Conservation (phyloP, 2,888 invertebrate species). For the Polymixis lichenea region DNA sequence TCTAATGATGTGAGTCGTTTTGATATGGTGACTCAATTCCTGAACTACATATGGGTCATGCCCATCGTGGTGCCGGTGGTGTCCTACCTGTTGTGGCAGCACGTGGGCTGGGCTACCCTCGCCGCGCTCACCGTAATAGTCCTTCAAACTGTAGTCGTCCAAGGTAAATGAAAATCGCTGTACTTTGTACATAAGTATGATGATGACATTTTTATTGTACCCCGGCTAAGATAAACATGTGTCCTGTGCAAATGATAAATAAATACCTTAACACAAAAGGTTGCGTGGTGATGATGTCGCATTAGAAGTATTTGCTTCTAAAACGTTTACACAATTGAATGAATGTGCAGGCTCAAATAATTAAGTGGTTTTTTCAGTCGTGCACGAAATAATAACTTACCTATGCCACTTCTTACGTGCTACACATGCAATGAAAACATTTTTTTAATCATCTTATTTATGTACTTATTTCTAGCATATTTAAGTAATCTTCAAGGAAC, state of each 20-base stretch:
- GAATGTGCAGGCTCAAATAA: constrained; percentile 2
- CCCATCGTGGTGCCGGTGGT: constrained; percentile 93
- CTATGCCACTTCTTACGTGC: constrained; percentile 1
- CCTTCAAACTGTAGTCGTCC: constrained; percentile 91
- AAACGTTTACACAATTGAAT: constrained; percentile 17
- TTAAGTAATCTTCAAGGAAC: constrained; percentile 85
- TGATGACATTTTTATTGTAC: constrained; percentile 34
- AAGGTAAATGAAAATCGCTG: constrained; percentile 76
- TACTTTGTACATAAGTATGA: constrained; percentile 2
- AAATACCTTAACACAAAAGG: constrained; percentile 42
- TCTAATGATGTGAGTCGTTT: constrained; percentile 96
- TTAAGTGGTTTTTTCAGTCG: constrained; percentile 14
- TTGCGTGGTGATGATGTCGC: constrained; percentile 32
- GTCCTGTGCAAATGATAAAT: constrained; percentile 29
- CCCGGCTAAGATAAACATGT: constrained; percentile 33
- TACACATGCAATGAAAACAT: constrained; percentile 7
- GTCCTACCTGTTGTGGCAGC: constrained; percentile 86
- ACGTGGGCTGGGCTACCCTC: constrained; percentile 82
- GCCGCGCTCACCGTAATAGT: constrained; percentile 87
- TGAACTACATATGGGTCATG: constrained; percentile 95
- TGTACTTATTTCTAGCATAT: constrained; percentile 80
- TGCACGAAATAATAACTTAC: constrained; percentile 27
- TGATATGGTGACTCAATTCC: constrained; percentile 92
- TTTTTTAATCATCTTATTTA: not conserved
- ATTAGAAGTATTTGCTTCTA: constrained; percentile 39